phyloP scores from a whole-genome alignment of 2,113 vertebrate genomes.

The Tenebrosternarchus preto region DNA sequence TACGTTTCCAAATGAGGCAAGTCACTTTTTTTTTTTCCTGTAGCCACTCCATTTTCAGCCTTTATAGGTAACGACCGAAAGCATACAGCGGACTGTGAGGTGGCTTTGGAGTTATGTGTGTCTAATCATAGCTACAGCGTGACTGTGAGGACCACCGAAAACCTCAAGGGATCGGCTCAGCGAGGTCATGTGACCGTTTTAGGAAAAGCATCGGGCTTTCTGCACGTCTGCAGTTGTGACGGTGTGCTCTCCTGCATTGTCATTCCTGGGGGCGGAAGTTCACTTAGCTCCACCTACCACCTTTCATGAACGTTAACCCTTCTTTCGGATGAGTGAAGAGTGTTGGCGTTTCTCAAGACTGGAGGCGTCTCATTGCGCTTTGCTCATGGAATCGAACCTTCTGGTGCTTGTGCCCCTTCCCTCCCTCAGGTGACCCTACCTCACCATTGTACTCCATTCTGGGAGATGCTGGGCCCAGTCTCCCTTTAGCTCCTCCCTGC shows the following conservation, averaged over 20 bases:
- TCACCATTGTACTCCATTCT: neutral
- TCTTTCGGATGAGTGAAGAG: no score
- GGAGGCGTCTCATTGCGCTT: no score
- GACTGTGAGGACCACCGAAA: slow-evolving; percentile 51
- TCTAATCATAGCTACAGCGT: slow-evolving; percentile 58
- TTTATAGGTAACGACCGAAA: slow-evolving; percentile 71
- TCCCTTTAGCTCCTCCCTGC: no score
- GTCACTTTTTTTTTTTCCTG: slow-evolving; percentile 60
- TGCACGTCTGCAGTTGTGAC: slow-evolving; percentile 17
- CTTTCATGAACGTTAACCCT: no score
- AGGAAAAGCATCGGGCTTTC: slow-evolving; percentile 37
- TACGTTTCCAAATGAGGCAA: slow-evolving; percentile 69
- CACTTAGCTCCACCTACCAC: no score
- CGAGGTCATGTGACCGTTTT: slow-evolving; percentile 57
- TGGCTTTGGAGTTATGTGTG: slow-evolving; percentile 63
- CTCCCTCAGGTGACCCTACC: no score
- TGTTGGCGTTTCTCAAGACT: no score
- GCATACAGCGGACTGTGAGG: slow-evolving; percentile 19
- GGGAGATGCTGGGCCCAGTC: no score
- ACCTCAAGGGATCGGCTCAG: slow-evolving; percentile 58
- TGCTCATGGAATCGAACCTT: no score
- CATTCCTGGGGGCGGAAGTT: neutral
- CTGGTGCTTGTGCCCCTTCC: no score
- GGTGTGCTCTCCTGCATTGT: slow-evolving; percentile 9
- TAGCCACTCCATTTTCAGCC: slow-evolving; percentile 59